phyloP scores from a whole-genome alignment of 1,140 invertebrate species.

The Ephestia elutella region DNA sequence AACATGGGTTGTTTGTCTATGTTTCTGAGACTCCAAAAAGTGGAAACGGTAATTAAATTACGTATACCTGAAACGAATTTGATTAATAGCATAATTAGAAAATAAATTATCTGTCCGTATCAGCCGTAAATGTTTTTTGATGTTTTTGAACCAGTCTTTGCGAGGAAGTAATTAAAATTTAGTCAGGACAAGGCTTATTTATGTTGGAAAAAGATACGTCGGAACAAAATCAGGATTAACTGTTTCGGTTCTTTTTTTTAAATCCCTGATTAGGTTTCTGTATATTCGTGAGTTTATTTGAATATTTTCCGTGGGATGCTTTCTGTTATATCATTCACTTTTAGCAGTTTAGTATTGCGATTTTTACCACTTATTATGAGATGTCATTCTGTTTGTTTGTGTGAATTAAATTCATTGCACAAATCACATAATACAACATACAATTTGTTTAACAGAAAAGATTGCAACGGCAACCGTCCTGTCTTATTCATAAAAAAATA shows the following conservation, averaged over 20 bases:
- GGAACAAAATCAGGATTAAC: background rate
- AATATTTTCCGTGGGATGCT: background rate
- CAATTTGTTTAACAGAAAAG: too few species aligned
- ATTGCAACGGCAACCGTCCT: too few species aligned
- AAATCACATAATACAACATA: too few species aligned
- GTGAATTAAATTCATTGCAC: too few species aligned
- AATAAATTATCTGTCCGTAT: slow-evolving; percentile 17
- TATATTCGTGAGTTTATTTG: background rate
- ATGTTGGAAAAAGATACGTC: background rate
- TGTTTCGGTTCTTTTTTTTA: background rate
- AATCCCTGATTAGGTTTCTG: background rate
- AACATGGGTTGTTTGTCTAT: slow-evolving; percentile 28
- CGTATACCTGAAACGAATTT: slow-evolving; percentile 26
- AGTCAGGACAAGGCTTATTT: background rate
- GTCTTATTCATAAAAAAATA: too few species aligned
- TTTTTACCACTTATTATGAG: too few species aligned
- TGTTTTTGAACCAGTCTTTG: background rate
- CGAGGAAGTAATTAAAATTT: background rate
- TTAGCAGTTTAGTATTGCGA: too few species aligned
- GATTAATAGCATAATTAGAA: slow-evolving; percentile 33
- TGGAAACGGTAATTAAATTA: slow-evolving; percentile 29
- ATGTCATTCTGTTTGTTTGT: too few species aligned
- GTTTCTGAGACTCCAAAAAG: slow-evolving; percentile 27
- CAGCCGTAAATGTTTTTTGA: slow-evolving; percentile 15
- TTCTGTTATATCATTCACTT: too few species aligned